These are phyloP conservation scores for Tetragonisca angustula DNA, from an alignment of 2,888 invertebrate species.

Conservation along the genomic window DNA sequence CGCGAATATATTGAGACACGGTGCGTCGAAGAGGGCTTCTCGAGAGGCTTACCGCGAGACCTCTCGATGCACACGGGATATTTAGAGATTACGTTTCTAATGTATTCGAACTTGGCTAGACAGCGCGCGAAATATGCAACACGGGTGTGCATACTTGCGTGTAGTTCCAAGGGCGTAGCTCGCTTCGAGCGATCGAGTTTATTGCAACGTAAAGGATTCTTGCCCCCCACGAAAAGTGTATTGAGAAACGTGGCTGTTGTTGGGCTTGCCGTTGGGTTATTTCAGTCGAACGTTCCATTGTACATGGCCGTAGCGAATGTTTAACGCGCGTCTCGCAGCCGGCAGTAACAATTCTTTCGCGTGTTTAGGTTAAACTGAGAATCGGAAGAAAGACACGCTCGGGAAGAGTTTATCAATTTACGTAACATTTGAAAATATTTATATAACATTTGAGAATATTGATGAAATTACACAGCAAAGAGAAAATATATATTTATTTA, in stretches of 20 bases:
- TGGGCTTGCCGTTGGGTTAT: not conserved
- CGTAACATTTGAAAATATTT: too few relatives aligned
- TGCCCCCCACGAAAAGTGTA: too few relatives aligned
- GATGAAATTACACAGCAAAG: too few relatives aligned
- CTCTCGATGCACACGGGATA: conserved; percentile 4
- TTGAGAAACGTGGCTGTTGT: too few relatives aligned
- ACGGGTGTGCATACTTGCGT: not conserved
- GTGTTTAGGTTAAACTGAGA: not conserved
- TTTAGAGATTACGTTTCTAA: conserved; percentile 33
- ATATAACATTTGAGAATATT: too few relatives aligned
- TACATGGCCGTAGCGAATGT: not conserved
- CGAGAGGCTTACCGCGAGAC: not conserved
- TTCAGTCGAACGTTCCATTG: not conserved
- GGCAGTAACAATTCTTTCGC: not conserved
- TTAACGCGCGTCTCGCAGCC: not conserved
- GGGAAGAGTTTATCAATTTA: too few relatives aligned
- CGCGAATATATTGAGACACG: conserved; percentile 44
- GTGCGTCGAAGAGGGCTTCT: conserved; percentile 2
- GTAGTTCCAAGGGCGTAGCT: not conserved
- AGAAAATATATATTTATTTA: too few relatives aligned
- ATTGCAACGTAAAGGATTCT: not conserved
- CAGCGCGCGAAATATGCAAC: not conserved
- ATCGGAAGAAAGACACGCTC: too few relatives aligned
- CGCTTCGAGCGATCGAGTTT: not conserved
- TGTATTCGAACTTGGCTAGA: not conserved